Evolutionary conservation across 1,140 invertebrate genomes (phyloP), one percentile per base, ranked within the genome.

Genomic region (Bombus balteatus): DNA sequence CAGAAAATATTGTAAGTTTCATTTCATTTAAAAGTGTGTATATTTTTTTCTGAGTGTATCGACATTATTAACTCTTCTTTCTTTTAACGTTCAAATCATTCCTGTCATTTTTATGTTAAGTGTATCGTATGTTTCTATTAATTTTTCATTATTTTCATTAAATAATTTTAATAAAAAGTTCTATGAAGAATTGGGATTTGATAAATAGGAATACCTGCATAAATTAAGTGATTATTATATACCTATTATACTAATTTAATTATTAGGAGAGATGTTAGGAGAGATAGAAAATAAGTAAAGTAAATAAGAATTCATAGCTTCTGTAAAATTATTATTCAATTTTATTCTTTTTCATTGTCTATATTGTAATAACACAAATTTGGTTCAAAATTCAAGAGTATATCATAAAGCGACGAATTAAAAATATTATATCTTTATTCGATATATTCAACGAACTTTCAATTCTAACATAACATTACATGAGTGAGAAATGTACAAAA

Each of bases 1-100:
- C 97, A 13, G 92, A 93, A 12, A 96, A 96, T 93, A 94, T 96
- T 88, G 96, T 96, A 94, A 96, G 96, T 95, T 90, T 70, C 71
- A 13, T 12, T n/a, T 25, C 77, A 59, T 68, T 25, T 66, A 65
- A 78, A 39, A n/a, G 28, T 18, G 18, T 22, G 18, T 18, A 37
- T 62, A 65, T 12, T 43, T 32, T 74, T 65, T 73, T 66, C 18
- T 76, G 18, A 65, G 18, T 18, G 65, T n/a, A 77, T 28, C 74
- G 53, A 62, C 28, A 62, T 62, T n/a, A 13, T 62, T 62, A 62
- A n/a, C 12, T n/a, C 13, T 13, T 53, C 18, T 62, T 62, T 13
- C 28, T 10, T 12, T 34, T 53, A 3, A 72, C 10, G 15, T 43
- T n/a, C 9, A 15, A 41, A 41, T 75, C 13, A 47, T 39, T 3